phyloP scores from a whole-genome alignment of 2,113 vertebrate genomes.

The Perccottus glenii region DNA sequence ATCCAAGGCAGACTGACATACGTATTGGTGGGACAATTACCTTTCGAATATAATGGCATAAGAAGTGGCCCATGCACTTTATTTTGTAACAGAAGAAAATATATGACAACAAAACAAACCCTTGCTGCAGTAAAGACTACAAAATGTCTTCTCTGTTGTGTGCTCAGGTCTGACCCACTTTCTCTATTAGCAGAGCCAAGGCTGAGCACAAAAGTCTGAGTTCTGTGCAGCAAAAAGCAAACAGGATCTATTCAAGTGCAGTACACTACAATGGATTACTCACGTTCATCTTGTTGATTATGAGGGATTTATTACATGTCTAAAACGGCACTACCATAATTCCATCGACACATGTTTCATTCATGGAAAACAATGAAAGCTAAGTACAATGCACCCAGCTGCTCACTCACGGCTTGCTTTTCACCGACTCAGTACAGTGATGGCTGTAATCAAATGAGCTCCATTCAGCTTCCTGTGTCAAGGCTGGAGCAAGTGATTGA shows the following conservation, averaged over 20 bases:
- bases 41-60: too few relatives aligned
- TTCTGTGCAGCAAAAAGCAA: not conserved
- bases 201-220: not conserved
- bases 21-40: too few relatives aligned
- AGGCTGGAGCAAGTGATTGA: conserved; percentile 62
- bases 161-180: not conserved
- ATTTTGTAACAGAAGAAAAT: not conserved
- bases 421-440: conserved; percentile 48
- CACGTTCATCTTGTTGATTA: not conserved
- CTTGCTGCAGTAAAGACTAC: not conserved
- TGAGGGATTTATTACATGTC: conserved; percentile 4
- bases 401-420: conserved; percentile 31
- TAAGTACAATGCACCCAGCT: not conserved
- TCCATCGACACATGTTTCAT: conserved; percentile 10
- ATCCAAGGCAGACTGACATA: too few relatives aligned
- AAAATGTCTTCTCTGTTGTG: not conserved
- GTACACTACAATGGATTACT: not conserved
- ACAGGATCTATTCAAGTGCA: not conserved
- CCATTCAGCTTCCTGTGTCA: conserved; percentile 40
- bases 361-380: conserved; percentile 8
- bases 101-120: not conserved
- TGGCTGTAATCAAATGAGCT: conserved; percentile 60
- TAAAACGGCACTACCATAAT: not conserved
- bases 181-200: not conserved
- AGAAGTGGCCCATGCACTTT: not conserved